phyloP scores from a whole-genome alignment of 2,113 vertebrate genomes.

The Stigmatopora nigra region DNA sequence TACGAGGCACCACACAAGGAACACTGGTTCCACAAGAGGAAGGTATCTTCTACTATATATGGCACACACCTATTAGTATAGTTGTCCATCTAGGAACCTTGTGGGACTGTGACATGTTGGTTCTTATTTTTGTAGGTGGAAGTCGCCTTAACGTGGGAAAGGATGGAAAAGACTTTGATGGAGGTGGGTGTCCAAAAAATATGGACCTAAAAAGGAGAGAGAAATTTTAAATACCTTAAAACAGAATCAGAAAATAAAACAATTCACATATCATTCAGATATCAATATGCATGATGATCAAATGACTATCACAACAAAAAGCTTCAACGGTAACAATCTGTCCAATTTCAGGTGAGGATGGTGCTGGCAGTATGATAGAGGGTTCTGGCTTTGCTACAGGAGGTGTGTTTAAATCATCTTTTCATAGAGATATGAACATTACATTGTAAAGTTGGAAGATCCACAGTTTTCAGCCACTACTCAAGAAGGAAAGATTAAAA shows the following conservation, averaged over 20 bases:
- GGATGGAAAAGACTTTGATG: conserved; percentile 6
- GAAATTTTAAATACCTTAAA: neutral
- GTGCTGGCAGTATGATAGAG: conserved; percentile 53
- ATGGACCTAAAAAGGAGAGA: neutral
- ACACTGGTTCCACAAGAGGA: conserved; percentile 40
- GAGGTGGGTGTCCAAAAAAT: conserved; percentile 2
- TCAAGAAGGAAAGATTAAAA: neutral
- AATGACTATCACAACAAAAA: neutral
- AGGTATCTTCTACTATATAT: conserved; percentile 24
- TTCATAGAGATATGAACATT: neutral
- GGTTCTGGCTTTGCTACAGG: conserved; percentile 67
- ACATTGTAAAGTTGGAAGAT: neutral
- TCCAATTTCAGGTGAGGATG: conserved; percentile 48
- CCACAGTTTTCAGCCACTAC: neutral
- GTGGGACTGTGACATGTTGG: neutral
- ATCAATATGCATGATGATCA: neutral
- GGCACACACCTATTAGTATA: neutral
- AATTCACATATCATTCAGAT: neutral
- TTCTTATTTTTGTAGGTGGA: conserved; percentile 1
- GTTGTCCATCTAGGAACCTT: neutral
- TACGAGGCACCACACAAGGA: conserved; percentile 36
- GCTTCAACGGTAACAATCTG: neutral
- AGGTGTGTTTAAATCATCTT: conserved; percentile 33
- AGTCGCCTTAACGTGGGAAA: neutral
- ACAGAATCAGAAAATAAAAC: neutral